These are phyloP conservation scores for Aphelocoma californica DNA, from an alignment of 2,797 vertebrate species.

Conservation along the genomic window DNA sequence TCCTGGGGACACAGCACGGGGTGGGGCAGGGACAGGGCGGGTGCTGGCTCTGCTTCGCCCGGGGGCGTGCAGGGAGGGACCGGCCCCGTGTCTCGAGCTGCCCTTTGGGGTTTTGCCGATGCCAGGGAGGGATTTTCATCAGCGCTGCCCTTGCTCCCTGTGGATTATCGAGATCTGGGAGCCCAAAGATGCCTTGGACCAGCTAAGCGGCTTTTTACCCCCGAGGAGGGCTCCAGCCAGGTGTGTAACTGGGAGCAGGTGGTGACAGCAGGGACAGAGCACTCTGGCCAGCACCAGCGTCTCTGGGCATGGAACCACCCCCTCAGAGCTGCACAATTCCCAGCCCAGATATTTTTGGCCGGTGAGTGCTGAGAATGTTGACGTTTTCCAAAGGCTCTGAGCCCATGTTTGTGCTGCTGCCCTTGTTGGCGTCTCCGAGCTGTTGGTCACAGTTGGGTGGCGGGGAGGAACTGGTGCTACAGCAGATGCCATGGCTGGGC, in stretches of 20 bases:
- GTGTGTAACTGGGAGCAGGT: background rate
- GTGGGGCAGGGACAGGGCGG: background rate
- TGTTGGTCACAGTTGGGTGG: conserved; percentile 9
- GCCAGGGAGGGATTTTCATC: background rate
- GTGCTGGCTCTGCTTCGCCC: accelerated
- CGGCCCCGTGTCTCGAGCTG: accelerated
- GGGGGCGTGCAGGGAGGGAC: background rate
- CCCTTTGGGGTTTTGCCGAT: background rate
- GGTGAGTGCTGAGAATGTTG: accelerated
- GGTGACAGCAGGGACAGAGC: background rate
- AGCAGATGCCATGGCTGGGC: background rate
- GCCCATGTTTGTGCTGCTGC: background rate
- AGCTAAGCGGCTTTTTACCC: accelerated
- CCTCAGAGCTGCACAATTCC: background rate
- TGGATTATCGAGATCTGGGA: background rate
- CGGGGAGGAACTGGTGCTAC: background rate
- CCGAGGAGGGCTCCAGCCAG: background rate
- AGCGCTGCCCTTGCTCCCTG: accelerated
- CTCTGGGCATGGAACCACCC: background rate
- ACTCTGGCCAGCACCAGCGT: accelerated
- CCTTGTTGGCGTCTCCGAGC: background rate
- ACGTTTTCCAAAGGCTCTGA: background rate
- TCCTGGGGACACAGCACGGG: accelerated
- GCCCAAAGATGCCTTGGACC: background rate
- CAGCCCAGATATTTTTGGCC: background rate